Evolutionary conservation across 1,140 invertebrate species (phyloP), one percentile per base, ranked within the genome.

Genomic region (Sminthurides bifidus): DNA sequence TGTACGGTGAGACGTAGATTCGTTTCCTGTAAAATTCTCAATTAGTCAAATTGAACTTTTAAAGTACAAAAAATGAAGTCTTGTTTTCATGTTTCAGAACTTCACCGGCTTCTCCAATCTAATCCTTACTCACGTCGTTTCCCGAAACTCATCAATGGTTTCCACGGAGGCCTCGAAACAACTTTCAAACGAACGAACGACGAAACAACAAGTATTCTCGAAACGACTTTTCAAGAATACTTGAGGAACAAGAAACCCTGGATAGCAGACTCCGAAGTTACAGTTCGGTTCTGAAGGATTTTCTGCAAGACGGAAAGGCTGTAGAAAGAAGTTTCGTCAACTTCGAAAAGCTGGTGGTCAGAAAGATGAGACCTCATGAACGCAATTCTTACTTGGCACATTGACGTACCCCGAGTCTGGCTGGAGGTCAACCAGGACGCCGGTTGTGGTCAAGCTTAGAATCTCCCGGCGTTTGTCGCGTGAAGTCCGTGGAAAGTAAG

Each of bases 1-100:
- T 5, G 46, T 31, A 49, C 6, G 46, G 46, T 15, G 46, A 49
- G 5, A 49, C 46, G 26, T 49, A 23, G 23, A 49, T 49, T 33
- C 29, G 15, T 12, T 27, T 49, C 29, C 46, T 49, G 17, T 14
- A 43, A 43, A 43, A 43, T 19, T 19, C 8, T 14, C 24, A 17
- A 17, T 37, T 12, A 17, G 33, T 12, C 10, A 17, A 37, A 12
- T 12, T 37, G 33, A 37, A 37, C 12, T 37, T 37, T 37, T 37
- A 12, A 37, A 12, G 43, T 10, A 49, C 14, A 23, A 26, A 49
- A 49, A 12, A 49, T 27, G n/a, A 49, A 26, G 23, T 31, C n/a
- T 23, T n/a, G 24, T 6, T 8, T 52, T 40, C n/a, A n/a, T 8
- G 33, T 19, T 35, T 12, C 10, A 37, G 12, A 19, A 10, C 12